phyloP scores from a whole-genome alignment of 2,888 invertebrate genomes.

The Polymixis flavicincta region DNA sequence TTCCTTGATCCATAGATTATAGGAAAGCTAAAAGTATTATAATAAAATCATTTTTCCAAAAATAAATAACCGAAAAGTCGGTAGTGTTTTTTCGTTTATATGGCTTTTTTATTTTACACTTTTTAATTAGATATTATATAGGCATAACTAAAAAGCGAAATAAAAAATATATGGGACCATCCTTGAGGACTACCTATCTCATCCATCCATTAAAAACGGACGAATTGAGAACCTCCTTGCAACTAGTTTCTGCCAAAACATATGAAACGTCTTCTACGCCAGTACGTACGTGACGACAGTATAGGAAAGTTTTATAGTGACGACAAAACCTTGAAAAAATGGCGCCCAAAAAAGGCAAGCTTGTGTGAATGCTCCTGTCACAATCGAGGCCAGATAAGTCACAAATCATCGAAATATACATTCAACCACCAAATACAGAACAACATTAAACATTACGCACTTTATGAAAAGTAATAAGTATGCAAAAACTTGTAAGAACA shows the following conservation, averaged over 20 bases:
- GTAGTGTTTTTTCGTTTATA: no score
- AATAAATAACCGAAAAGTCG: no score
- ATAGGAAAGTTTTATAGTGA: conserved; percentile 24
- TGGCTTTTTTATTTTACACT: no score
- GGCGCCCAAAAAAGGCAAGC: conserved; percentile 30
- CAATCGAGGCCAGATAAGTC: conserved; percentile 44
- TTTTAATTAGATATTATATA: no score
- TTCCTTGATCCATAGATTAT: not conserved
- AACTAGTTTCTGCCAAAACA: not conserved
- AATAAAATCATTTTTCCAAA: no score
- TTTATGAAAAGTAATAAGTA: conserved; percentile 24
- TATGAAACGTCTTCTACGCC: not conserved
- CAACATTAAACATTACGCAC: conserved; percentile 39
- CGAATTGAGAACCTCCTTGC: no score
- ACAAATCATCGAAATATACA: conserved; percentile 54
- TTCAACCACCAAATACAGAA: conserved; percentile 46
- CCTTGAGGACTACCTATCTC: no score
- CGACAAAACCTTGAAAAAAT: conserved; percentile 31
- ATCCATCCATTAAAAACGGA: no score
- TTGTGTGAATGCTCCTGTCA: conserved; percentile 28
- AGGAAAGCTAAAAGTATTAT: no score
- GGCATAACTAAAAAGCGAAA: no score
- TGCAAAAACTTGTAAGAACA: conserved; percentile 25
- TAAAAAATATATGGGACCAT: no score
- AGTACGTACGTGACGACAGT: not conserved